Base-by-base conservation (phyloP, 2,113 vertebrate species). In the Astur gentilis region DNA sequence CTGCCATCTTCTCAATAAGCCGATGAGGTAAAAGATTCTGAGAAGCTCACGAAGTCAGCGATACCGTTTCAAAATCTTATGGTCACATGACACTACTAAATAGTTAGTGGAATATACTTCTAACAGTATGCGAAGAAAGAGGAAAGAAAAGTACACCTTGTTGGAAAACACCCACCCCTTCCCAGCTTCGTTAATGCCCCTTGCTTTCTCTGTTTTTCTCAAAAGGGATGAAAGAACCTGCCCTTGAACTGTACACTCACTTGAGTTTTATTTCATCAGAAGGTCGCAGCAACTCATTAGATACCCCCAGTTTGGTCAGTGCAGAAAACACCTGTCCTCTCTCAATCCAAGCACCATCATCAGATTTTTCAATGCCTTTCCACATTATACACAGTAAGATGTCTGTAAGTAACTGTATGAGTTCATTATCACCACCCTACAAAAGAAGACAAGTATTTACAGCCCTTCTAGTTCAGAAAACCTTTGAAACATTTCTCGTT, bases 261-360 rank as follows among this genome's bases (percentile, higher is more conserved):
- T 93, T 98, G 84, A 99, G 98, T 97, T 99, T 99, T 97, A 99
- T 99, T 94, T 99, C 99, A 98, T 99, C 99, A 31, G 99, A 98
- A 23, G 99, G 99, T 76, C 97, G 98, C 75, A 99, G 97, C 84
- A 99, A 97, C 60, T 99, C 99, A 22, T 99, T 99, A 94, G 99
- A 98, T 10, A 98, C 98, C 58, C 98, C 99, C 88, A 99, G 97
- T 96, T 99, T 99, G 92, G 98, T 99, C 70, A 99, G 98, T 45
- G 99, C 99, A 11, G 99, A 99, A 97, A 99, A 99, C 44, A 99
- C 99, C 87, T 99, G 99, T 29, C 99, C 99, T 22, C 99, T 98
- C 96, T 99, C 99, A 94, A 99, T 94, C 99, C 99, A 99, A 50
- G 99, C 98, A 14, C 95, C 96, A 38, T 99, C 99, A 66, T 99